These are phyloP conservation scores for Hemaris fuciformis DNA, from an alignment of 2,888 invertebrate species.

Conservation along the genomic window DNA sequence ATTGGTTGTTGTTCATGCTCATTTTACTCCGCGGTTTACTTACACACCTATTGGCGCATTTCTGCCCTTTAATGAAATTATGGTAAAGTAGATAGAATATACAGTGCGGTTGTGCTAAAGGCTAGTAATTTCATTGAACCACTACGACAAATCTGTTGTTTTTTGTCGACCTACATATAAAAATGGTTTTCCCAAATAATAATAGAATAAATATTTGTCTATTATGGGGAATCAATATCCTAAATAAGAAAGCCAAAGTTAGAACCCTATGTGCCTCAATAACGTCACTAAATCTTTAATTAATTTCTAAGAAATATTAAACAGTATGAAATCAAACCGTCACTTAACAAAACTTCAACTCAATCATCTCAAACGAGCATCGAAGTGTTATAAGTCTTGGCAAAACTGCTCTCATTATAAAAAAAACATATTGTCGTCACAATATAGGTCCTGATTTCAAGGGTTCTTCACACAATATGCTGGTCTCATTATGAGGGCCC, in stretches of 20 bases:
- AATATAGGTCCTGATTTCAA: constrained; percentile 62
- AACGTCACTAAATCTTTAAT: neutral
- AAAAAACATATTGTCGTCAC: constrained; percentile 70
- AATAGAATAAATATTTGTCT: too few species aligned
- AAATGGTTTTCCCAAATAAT: neutral
- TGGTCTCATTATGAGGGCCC: constrained; percentile 78
- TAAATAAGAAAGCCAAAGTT: too few species aligned
- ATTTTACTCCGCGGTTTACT: neutral
- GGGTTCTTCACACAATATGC: constrained; percentile 76
- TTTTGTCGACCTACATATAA: too few species aligned
- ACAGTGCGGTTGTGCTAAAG: too few species aligned
- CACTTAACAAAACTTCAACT: neutral
- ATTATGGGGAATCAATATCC: too few species aligned
- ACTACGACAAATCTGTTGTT: too few species aligned
- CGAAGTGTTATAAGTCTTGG: constrained; percentile 39
- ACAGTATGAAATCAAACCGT: neutral
- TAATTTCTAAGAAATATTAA: neutral
- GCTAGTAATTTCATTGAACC: too few species aligned
- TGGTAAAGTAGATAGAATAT: too few species aligned
- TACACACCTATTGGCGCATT: too few species aligned
- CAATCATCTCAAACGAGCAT: constrained; percentile 23
- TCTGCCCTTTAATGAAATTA: too few species aligned
- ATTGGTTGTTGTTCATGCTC: neutral
- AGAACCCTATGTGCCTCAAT: too few species aligned
- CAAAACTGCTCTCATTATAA: constrained; percentile 58